Conservation (phyloP, 2,113 vertebrate genomes). For the Ellobius talpinus region DNA sequence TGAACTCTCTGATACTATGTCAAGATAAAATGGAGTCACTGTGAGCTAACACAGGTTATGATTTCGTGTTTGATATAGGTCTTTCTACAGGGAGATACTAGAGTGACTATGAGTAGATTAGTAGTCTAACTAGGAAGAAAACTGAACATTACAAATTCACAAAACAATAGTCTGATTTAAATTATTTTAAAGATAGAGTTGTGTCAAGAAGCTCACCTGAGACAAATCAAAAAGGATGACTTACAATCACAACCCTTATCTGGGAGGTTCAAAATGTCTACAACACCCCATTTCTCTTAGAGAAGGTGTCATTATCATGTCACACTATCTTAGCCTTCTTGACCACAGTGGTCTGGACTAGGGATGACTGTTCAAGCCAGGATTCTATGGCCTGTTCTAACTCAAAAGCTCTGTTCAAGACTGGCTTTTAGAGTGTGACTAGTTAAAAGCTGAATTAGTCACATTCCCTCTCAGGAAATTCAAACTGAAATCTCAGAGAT, state of each 20-base stretch:
- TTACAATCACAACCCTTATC: neutral
- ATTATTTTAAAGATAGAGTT: neutral
- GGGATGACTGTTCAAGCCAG: neutral
- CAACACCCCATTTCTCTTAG: neutral
- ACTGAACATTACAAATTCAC: neutral
- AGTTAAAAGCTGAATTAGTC: neutral
- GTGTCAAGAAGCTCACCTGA: neutral
- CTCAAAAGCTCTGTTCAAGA: neutral
- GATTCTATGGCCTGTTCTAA: neutral
- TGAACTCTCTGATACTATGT: no score
- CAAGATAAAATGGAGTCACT: no score
- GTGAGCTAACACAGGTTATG: neutral
- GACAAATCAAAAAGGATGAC: neutral
- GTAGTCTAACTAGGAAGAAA: neutral
- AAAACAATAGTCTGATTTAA: slow-evolving; percentile 1
- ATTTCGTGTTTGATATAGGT: neutral
- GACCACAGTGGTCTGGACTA: neutral
- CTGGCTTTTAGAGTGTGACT: neutral
- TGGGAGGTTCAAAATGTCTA: neutral
- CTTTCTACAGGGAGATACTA: neutral
- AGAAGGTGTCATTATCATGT: neutral
- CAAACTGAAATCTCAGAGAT: neutral
- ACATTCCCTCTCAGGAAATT: slow-evolving; percentile 10
- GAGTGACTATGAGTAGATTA: neutral
- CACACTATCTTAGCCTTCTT: neutral